Percentiles rank a stretch among this genome's conserved stretches.
phyloP scores from a whole-genome alignment of 2,797 vertebrate genomes.

The Betta splendens region DNA sequence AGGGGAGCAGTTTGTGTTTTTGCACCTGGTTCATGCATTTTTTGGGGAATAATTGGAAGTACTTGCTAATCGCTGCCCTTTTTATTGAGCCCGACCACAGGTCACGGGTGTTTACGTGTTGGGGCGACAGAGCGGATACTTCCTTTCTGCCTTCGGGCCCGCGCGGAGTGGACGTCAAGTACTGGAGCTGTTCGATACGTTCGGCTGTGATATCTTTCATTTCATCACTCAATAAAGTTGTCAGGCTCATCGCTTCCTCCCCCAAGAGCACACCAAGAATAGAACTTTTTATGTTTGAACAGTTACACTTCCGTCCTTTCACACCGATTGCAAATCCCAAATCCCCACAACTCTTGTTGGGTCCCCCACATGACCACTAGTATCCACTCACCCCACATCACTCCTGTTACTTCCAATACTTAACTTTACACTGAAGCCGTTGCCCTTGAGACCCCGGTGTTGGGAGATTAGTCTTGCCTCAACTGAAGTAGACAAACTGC shows the following conservation, averaged over 20 bases:
- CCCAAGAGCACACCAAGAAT: conserved; percentile 33
- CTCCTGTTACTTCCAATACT: conserved; percentile 64
- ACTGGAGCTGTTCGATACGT: conserved; percentile 23
- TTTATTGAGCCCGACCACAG: too few species aligned
- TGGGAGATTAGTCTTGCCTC: conserved; percentile 68
- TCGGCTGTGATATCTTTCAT: conserved; percentile 20
- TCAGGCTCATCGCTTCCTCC: conserved; percentile 28
- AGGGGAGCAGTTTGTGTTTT: conserved; percentile 60
- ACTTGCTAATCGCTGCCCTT: conserved; percentile 83
- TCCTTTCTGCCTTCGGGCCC: conserved; percentile 9
- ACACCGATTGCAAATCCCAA: conserved; percentile 42
- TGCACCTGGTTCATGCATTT: conserved; percentile 78
- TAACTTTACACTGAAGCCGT: conserved; percentile 67
- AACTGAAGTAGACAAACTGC: conserved; percentile 72
- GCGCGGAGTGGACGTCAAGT: conserved; percentile 1
- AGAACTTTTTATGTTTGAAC: conserved; percentile 22
- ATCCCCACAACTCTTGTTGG: conserved; percentile 45
- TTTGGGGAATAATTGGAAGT: conserved; percentile 75
- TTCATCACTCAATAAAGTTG: conserved; percentile 39
- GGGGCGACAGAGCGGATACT: conserved; percentile 12
- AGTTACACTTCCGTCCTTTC: conserved; percentile 28
- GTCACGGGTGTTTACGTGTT: too few species aligned
- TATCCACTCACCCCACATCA: conserved; percentile 49
- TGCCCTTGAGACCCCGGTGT: conserved; percentile 64
- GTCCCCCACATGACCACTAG: conserved; percentile 36